Evolutionary conservation across 2,113 vertebrate genomes (phyloP).

Genomic region (Numenius arquata): DNA sequence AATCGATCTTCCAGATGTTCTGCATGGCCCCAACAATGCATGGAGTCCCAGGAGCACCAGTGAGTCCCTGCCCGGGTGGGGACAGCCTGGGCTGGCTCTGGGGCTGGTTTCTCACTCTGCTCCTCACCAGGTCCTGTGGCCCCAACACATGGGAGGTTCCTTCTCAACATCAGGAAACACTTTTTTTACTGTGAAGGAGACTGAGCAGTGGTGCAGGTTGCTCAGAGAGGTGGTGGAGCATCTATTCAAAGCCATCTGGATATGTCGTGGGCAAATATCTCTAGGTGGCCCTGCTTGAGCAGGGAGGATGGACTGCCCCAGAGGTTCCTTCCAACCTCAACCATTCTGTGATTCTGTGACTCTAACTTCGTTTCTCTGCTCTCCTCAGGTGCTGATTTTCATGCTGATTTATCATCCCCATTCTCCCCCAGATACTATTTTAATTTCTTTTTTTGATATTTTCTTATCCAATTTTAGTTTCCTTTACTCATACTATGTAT

Average conservation of each 20-base stretch:
- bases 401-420: not conserved
- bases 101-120: too few relatives aligned
- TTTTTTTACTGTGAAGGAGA: not conserved
- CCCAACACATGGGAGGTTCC: not conserved
- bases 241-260: not conserved
- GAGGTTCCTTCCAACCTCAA: not conserved
- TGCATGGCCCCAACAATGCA: too few relatives aligned
- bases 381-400: not conserved
- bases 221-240: not conserved
- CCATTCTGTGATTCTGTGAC: not conserved
- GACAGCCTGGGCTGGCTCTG: too few relatives aligned
- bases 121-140: too few relatives aligned
- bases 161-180: not conserved
- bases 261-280: not conserved
- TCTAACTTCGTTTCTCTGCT: not conserved
- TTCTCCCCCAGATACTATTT: not conserved
- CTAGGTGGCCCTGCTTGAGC: not conserved
- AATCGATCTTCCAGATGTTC: too few relatives aligned
- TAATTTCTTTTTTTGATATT: not conserved
- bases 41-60: too few relatives aligned
- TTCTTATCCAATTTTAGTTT: not conserved
- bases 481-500: not conserved
- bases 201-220: not conserved
- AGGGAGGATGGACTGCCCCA: not conserved
- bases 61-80: too few relatives aligned